These are phyloP conservation scores for Habrosyne pyritoides DNA, from an alignment of 2,888 invertebrate genomes.

Conservation along the genomic window DNA sequence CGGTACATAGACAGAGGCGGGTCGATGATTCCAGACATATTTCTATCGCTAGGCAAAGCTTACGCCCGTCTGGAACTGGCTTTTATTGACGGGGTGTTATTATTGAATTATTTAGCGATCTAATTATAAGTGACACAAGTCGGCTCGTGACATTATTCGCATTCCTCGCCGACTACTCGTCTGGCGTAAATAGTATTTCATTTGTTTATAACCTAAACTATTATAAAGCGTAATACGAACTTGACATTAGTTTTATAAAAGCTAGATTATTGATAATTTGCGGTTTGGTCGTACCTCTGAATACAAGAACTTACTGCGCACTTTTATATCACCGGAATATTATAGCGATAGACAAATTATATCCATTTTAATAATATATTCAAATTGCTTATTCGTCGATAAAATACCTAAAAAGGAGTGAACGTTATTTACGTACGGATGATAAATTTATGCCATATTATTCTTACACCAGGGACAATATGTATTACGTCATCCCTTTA, in stretches of 20 bases:
- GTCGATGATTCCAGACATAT: background rate
- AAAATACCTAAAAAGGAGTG: background rate
- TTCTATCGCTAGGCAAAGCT: background rate
- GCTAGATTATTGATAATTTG: background rate
- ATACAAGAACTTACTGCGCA: background rate
- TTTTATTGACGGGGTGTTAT: background rate
- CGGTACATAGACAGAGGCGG: background rate
- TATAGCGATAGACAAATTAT: background rate
- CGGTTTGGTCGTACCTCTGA: too few relatives aligned
- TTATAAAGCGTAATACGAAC: background rate
- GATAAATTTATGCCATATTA: background rate
- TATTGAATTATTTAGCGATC: background rate
- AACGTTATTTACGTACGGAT: background rate
- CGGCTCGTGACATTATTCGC: background rate
- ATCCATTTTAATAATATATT: background rate
- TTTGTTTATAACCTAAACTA: background rate
- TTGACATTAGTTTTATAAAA: too few relatives aligned
- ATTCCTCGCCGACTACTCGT: background rate
- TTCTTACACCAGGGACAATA: background rate
- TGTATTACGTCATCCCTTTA: background rate
- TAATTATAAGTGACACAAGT: background rate
- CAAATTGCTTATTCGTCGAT: background rate
- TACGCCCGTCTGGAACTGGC: background rate
- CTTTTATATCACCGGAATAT: background rate
- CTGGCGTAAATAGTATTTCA: background rate